These are phyloP conservation scores for Cettia cetti DNA, from an alignment of 2,113 vertebrate genomes.

Conservation along the genomic window DNA sequence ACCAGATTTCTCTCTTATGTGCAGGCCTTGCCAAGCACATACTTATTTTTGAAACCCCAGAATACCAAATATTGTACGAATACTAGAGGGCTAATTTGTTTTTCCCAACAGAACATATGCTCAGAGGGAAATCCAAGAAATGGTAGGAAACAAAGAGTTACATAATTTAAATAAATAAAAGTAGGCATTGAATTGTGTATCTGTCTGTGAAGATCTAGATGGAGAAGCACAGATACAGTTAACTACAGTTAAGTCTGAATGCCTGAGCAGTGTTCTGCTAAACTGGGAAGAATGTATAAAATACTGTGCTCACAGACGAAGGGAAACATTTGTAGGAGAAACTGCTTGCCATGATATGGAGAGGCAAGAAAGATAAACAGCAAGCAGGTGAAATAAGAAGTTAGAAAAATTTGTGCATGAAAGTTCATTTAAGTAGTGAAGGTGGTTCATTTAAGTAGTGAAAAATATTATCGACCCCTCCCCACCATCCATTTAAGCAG, in stretches of 20 bases:
- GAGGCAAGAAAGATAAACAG: background rate
- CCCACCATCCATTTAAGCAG: background rate
- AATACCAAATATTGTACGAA: constrained; percentile 45
- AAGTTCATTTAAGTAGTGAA: background rate
- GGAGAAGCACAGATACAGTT: background rate
- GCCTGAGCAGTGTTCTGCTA: background rate
- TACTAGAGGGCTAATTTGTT: constrained; percentile 20
- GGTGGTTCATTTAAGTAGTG: background rate
- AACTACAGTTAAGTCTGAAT: background rate
- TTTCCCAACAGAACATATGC: constrained; percentile 10
- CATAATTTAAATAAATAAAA: background rate
- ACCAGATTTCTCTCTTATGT: background rate
- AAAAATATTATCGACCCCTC: background rate
- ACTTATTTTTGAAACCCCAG: constrained; percentile 7
- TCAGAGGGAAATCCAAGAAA: background rate
- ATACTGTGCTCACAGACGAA: background rate
- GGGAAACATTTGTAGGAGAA: background rate
- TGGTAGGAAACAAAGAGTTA: background rate
- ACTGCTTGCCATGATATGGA: background rate
- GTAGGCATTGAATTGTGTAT: background rate
- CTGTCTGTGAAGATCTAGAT: background rate
- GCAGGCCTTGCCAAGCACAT: background rate
- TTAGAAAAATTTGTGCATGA: background rate
- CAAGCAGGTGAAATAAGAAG: background rate
- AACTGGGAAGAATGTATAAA: background rate